Conservation (phyloP, 2,888 invertebrate species). For the Dynastes hyllus region DNA sequence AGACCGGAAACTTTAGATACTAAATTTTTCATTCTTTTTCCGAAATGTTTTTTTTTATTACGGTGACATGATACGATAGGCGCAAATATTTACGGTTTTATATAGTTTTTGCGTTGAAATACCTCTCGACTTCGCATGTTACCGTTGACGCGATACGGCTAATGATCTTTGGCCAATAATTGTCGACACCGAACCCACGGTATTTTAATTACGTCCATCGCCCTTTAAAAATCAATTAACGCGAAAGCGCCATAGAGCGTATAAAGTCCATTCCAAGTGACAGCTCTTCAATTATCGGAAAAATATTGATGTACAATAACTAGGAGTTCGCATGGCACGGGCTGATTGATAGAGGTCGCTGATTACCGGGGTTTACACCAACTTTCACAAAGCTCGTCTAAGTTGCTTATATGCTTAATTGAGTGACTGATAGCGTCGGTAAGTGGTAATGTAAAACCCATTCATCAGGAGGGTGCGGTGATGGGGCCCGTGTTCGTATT, state of each 20-base stretch:
- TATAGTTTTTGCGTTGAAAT: neutral
- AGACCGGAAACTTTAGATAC: no score
- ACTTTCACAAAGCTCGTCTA: constrained; percentile 47
- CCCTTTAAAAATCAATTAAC: constrained; percentile 10
- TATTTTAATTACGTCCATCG: constrained; percentile 1
- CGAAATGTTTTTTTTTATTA: no score
- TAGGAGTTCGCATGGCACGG: constrained; percentile 28
- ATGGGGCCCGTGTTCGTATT: constrained; percentile 34
- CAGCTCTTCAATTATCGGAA: constrained; percentile 43
- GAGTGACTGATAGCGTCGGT: constrained; percentile 48
- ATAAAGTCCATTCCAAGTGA: constrained; percentile 22
- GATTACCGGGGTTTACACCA: constrained; percentile 44
- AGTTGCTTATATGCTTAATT: constrained; percentile 49
- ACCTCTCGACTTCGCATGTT: no score
- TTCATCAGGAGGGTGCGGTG: constrained; percentile 30
- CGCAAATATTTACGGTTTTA: neutral
- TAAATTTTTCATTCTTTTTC: no score
- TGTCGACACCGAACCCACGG: neutral
- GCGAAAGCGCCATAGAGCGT: constrained; percentile 2
- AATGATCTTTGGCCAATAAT: neutral
- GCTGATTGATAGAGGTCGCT: constrained; percentile 46
- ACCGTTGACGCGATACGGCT: neutral
- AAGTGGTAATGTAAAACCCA: constrained; percentile 48
- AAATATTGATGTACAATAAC: constrained; percentile 42
- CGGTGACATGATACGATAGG: no score